These are phyloP conservation scores for Anaspis maculata DNA, from an alignment of 2,888 invertebrate genomes.

Conservation along the genomic window DNA sequence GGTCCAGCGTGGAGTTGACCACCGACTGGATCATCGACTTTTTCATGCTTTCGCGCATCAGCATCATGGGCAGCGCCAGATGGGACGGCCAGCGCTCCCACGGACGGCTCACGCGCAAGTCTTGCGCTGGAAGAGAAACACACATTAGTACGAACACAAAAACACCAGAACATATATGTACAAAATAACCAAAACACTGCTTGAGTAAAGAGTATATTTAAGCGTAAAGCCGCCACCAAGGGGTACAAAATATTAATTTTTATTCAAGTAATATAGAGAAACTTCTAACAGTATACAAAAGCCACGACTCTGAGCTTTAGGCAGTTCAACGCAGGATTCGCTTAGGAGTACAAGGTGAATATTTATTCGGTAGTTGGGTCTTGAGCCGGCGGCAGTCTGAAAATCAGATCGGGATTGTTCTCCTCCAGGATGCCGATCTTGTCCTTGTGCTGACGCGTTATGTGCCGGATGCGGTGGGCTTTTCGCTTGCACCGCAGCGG, in stretches of 20 bases:
- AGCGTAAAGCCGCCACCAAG: no score
- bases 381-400: no score
- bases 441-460: conserved; percentile 47
- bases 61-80: conserved; percentile 62
- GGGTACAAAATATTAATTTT: conserved; percentile 13
- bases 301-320: no score
- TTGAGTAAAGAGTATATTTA: no score
- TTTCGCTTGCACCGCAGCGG: conserved; percentile 60
- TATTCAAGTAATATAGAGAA: conserved; percentile 11
- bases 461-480: conserved; percentile 50
- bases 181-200: background rate
- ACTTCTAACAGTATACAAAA: no score
- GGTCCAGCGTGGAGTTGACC: conserved; percentile 21
- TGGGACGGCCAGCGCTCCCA: conserved; percentile 71
- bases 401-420: conserved; percentile 39
- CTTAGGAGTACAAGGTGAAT: background rate
- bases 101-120: conserved; percentile 60
- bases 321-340: background rate
- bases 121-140: conserved; percentile 49
- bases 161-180: conserved; percentile 3
- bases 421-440: conserved; percentile 44
- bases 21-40: conserved; percentile 37
- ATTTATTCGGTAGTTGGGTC: no score
- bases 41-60: conserved; percentile 48
- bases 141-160: conserved; percentile 15